Percentiles rank a stretch among this genome's conserved stretches.
phyloP scores from a whole-genome alignment of 2,797 vertebrate species.

The Tragopan temminckii region DNA sequence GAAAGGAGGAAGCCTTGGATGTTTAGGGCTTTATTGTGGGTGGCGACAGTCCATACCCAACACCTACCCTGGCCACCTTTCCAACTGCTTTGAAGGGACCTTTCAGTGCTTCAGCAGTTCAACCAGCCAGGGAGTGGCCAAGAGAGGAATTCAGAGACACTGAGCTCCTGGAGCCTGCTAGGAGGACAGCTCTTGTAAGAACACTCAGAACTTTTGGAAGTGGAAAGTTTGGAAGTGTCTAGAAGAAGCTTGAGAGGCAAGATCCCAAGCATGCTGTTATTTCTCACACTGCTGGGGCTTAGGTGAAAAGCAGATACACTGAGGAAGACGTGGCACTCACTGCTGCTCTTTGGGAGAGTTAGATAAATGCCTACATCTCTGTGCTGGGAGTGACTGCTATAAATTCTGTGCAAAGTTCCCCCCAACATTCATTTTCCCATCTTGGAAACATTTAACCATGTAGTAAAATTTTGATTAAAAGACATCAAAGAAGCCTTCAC shows the following conservation, averaged over 20 bases:
- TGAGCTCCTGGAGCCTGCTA: not conserved
- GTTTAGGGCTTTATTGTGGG: not conserved
- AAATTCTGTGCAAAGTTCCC: rapidly evolving
- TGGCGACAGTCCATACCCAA: not conserved
- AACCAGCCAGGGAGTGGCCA: too few relatives aligned
- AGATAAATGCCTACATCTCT: not conserved
- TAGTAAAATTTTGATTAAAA: not conserved
- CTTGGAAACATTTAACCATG: not conserved
- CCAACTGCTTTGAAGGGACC: not conserved
- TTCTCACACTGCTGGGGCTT: not conserved
- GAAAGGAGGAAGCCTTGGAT: rapidly evolving
- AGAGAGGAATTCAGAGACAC: not conserved
- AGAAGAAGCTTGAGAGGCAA: not conserved
- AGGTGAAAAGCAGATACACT: not conserved
- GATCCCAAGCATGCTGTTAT: not conserved
- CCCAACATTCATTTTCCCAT: rapidly evolving
- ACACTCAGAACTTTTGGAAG: not conserved
- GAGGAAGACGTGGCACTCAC: not conserved
- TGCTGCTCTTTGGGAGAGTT: not conserved
- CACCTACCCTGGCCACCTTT: not conserved
- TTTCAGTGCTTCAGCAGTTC: not conserved
- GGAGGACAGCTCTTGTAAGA: not conserved
- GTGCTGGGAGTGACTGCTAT: rapidly evolving
- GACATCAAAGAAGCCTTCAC: not conserved
- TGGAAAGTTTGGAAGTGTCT: rapidly evolving